phyloP scores from a whole-genome alignment of 2,113 vertebrate species.

The human region GRCh38 chr12:110670501-110671000 shows the following conservation, averaged over 20 bases:
- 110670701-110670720: too few relatives aligned
- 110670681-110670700: not conserved
- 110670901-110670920: too few relatives aligned
- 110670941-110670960: too few relatives aligned
- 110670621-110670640: not conserved
- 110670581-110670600: not conserved
- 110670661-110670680: rapidly evolving
- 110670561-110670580: not conserved
- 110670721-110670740: not conserved
- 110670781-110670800: not conserved
- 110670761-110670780: not conserved
- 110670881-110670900: not conserved
- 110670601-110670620: not conserved
- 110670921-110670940: too few relatives aligned
- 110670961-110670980: too few relatives aligned
- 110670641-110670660: not conserved
- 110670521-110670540: not conserved
- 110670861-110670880: not conserved
- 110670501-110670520: not conserved
- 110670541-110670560: not conserved
- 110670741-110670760: not conserved
- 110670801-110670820: not conserved
- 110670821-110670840: not conserved
- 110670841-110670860: not conserved
- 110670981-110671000: too few relatives aligned